Evolutionary conservation across 1,140 invertebrate genomes (phyloP), one percentile per base, ranked within the genome.

Genomic region (Drosophila quadrilineata): DNA sequence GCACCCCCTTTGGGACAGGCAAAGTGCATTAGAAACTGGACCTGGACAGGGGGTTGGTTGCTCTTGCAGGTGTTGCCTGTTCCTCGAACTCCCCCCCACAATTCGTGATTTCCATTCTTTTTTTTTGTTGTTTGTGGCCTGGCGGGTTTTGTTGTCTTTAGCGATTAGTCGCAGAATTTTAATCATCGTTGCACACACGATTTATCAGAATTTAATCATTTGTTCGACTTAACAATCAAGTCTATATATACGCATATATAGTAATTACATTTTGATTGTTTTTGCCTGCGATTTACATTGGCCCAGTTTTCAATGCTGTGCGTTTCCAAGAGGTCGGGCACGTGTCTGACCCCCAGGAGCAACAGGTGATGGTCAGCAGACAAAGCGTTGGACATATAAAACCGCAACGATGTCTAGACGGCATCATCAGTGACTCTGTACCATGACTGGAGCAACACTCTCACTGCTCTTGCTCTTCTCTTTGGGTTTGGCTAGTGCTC

Each of bases 121-220:
- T 3, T 2, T 21, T 6, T 33, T 69, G 62, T 52, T 75, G 72
- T 67, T 84, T 77, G 82, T 69, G 66, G 84, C 71, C 48, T 54
- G 59, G 74, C 73, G 57, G 77, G 84, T 69, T 79, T 87, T 88
- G 84, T 87, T 87, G 84, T 85, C 84, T 87, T 75, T 64, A 60
- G 49, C 59, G 84, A 87, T 87, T 85, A 87, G 76, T 74, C 33
- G 38, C 73, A 26, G 38, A 43, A 31, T 33, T 21, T 31, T 9
- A 16, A 22, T 24, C 33, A 38, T 48, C 31, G 17, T 21, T 0
- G 6, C 9, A 38, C 28, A 71, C 71, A 59, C 75, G 43, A 87
- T 87, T 87, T 66, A 84, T 75, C 62, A 68, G 70, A 22, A 57
- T 72, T 77, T 77, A 54, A 71, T 74, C 66, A 64, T 70, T 68